These are phyloP conservation scores for Paratilapia polleni DNA, from an alignment of 2,113 vertebrate species.

Conservation along the genomic window DNA sequence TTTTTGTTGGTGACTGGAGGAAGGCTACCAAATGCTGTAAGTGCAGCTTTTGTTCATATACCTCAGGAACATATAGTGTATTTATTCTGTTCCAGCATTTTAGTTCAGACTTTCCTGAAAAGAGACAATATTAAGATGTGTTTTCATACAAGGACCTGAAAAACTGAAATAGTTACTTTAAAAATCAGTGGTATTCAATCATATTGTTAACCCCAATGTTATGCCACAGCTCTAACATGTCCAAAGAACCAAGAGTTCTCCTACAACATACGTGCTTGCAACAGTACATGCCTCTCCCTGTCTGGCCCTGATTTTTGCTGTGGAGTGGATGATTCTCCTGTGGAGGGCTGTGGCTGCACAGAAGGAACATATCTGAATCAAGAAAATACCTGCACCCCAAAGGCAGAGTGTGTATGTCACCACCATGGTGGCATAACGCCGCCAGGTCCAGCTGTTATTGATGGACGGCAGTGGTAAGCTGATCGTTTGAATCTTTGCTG, in stretches of 20 bases:
- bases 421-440: constrained; percentile 6
- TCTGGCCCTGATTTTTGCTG: constrained; percentile 67
- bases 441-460: constrained; percentile 58
- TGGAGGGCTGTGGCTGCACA: constrained; percentile 78
- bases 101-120: not conserved
- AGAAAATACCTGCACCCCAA: constrained; percentile 52
- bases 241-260: constrained; percentile 70
- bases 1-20: constrained; percentile 77
- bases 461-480: constrained; percentile 72
- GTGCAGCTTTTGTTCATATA: constrained; percentile 24
- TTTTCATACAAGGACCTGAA: too few species aligned
- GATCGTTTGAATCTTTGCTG: not conserved
- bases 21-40: constrained; percentile 71
- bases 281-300: constrained; percentile 71
- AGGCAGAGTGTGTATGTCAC: constrained; percentile 64
- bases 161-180: not conserved
- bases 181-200: fast-evolving
- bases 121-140: too few species aligned
- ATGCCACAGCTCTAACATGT: constrained; percentile 61
- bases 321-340: constrained; percentile 42
- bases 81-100: not conserved
- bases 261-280: constrained; percentile 68
- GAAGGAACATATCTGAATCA: constrained; percentile 65
- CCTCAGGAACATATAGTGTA: not conserved
- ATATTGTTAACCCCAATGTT: not conserved